Evolutionary conservation across 2,113 vertebrate species (phyloP), one percentile per base, ranked within the genome.

Genomic region (Prunella fulvescens): DNA sequence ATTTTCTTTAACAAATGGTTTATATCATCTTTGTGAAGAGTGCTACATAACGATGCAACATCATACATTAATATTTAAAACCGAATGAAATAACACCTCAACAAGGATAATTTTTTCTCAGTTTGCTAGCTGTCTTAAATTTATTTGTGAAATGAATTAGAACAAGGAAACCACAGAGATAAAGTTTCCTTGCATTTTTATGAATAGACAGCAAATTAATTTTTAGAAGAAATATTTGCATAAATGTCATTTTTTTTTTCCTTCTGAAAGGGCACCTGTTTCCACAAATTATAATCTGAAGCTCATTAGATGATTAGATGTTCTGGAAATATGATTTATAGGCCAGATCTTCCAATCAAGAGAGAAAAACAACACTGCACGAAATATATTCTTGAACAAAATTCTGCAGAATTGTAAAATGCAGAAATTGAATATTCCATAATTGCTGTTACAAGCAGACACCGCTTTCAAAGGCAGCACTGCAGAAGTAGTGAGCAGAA

Each of bases 51-150:
- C 71, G 86, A 95, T 95, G 96, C 90, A 97, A 96, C 80, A 97
- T 94, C 87, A 88, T 44, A 71, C 88, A 95, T 97, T 97, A 97
- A 97, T 98, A 97, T 98, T 97, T 98, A 97, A 95, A 92, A 94
- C 86, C 62, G 96, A 97, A 96, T 97, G 91, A 97, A 96, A 97
- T 95, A 97, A 97, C 51, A 95, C 88, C 95, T 96, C 91, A 97
- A 96, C 67, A 92, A 96, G 94, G 93, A 97, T 95, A 97, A 83
- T 97, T 96, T 92, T 86, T 96, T 74, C 92, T 95, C 92, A 78
- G 85, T 90, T 95, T 95, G 90, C 90, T 92, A 90, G 91, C 95
- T 95, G 96, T 94, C 90, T 97, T 95, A 88, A 69, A 94, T 90
- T 94, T 89, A 96, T 96, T 94, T 96, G 64, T 92, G 88, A 92